phyloP scores from a whole-genome alignment of 2,113 vertebrate species.

The Castor canadensis region DNA sequence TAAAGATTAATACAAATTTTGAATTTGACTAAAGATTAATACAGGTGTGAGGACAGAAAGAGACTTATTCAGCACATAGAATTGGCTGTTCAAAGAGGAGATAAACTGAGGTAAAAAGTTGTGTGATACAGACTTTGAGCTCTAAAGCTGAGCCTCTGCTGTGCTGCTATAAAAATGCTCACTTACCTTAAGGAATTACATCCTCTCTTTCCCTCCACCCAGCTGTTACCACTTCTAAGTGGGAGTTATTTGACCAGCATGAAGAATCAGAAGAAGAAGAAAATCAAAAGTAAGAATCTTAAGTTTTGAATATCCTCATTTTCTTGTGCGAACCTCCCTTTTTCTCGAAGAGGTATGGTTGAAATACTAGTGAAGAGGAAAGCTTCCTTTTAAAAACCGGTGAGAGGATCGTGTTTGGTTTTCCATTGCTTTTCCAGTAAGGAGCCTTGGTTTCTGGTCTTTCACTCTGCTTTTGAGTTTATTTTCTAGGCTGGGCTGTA shows the following conservation, averaged over 20 bases:
- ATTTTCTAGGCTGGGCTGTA: not conserved
- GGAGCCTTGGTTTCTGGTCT: slow-evolving; percentile 55
- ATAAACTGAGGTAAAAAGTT: slow-evolving; percentile 49
- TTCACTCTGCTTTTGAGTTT: slow-evolving; percentile 45
- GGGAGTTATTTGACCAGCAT: slow-evolving; percentile 96
- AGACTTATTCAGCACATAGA: not conserved
- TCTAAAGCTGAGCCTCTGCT: slow-evolving; percentile 39
- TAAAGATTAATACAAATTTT: not conserved
- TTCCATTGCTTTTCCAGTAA: slow-evolving; percentile 38
- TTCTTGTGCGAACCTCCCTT: slow-evolving; percentile 13
- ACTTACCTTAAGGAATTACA: slow-evolving; percentile 62
- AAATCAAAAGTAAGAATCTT: slow-evolving; percentile 89
- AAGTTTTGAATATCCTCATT: slow-evolving; percentile 36
- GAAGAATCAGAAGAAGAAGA: slow-evolving; percentile 92
- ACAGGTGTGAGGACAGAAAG: slow-evolving; percentile 40
- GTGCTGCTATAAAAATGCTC: slow-evolving; percentile 14
- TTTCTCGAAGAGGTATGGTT: slow-evolving; percentile 41
- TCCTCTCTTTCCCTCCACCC: slow-evolving; percentile 51
- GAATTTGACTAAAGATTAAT: not conserved
- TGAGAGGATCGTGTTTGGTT: slow-evolving; percentile 32
- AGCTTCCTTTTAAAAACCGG: slow-evolving; percentile 25
- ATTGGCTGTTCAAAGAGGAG: slow-evolving; percentile 48
- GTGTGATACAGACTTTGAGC: not conserved
- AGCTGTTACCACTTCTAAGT: slow-evolving; percentile 99
- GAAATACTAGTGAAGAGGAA: slow-evolving; percentile 45